phyloP scores from a whole-genome alignment of 2,888 invertebrate species.

The Lutraria lutraria region DNA sequence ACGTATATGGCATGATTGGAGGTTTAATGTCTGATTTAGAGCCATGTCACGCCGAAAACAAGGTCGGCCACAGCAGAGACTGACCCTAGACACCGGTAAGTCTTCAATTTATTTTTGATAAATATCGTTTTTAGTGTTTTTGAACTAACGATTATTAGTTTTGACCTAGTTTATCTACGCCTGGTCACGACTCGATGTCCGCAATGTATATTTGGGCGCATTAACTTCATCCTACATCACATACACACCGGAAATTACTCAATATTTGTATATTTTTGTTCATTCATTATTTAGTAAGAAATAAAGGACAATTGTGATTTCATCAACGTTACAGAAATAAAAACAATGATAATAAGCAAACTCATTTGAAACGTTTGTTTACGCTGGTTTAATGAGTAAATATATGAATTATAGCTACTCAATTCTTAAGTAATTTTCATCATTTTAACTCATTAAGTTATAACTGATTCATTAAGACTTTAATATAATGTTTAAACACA shows the following conservation, averaged over 20 bases:
- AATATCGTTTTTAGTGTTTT: neutral
- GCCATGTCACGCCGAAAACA: slow-evolving; percentile 86
- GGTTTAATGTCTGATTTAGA: slow-evolving; percentile 75
- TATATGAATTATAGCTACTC: neutral
- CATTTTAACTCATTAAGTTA: neutral
- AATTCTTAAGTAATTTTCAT: neutral
- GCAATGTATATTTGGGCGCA: slow-evolving; percentile 37
- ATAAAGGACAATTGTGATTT: neutral
- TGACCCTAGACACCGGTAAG: slow-evolving; percentile 86
- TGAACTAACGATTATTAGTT: neutral
- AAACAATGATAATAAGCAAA: neutral
- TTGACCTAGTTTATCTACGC: slow-evolving; percentile 47
- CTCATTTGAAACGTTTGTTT: slow-evolving; percentile 10
- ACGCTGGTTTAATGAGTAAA: neutral
- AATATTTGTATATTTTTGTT: slow-evolving; percentile 2
- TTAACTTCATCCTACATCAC: neutral
- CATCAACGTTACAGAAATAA: neutral
- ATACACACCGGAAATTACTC: slow-evolving; percentile 13
- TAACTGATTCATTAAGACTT: neutral
- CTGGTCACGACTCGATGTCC: slow-evolving; percentile 49
- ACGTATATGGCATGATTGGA: slow-evolving; percentile 52
- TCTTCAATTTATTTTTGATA: slow-evolving; percentile 45
- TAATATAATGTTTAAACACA: slow-evolving; percentile 6
- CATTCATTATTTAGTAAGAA: neutral
- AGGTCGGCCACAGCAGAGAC: slow-evolving; percentile 87